Evolutionary conservation across 1,140 invertebrate species (phyloP), one percentile per base, ranked within the genome.

Genomic region (Dermatophagoides farinae): DNA sequence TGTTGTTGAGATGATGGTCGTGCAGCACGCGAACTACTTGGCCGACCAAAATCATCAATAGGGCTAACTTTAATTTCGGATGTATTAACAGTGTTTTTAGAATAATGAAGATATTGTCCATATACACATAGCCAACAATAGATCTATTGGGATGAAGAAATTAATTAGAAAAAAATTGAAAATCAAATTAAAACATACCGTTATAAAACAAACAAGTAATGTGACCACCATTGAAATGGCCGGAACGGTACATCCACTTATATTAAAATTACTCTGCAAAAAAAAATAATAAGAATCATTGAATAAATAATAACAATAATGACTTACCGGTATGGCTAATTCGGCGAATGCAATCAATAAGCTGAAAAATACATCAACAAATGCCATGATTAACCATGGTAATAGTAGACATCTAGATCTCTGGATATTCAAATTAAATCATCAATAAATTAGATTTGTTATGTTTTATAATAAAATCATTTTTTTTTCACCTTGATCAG

Each of bases 371-470:
- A 61, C 44, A 57, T 61, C 60, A 20, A 61, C 55, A 8, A 44
- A 14, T 22, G 60, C 50, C 18, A 61, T 11, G 20, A 61, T 37
- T 11, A 61, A 25, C 60, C 60, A 61, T 18, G 60, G 60, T 23
- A 61, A 14, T 12, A 61, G 47, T 18, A 54, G 22, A 20, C 44
- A 61, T 54, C 37, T 54, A 2, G 38, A 39, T 54, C 55, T 61
- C 60, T 61, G 25, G 1, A 6, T 2, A 44, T 20, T 12, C 10
- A 44, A 47, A 49, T 31, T 31, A 8, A 31, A 4, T 31, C 2
- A 31, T 31, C 2, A 31, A 31, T 31, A 31, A 8, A 58, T 46
- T n/a, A 51, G 23, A 31, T 8, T n/a, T 9, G 23, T 20, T 12
- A 5, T 54, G 23, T 38, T 31, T 54, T 22, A 31, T 22, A 10